These are phyloP conservation scores for Brachystomella parvula DNA, from an alignment of 1,140 invertebrate genomes.

Conservation along the genomic window DNA sequence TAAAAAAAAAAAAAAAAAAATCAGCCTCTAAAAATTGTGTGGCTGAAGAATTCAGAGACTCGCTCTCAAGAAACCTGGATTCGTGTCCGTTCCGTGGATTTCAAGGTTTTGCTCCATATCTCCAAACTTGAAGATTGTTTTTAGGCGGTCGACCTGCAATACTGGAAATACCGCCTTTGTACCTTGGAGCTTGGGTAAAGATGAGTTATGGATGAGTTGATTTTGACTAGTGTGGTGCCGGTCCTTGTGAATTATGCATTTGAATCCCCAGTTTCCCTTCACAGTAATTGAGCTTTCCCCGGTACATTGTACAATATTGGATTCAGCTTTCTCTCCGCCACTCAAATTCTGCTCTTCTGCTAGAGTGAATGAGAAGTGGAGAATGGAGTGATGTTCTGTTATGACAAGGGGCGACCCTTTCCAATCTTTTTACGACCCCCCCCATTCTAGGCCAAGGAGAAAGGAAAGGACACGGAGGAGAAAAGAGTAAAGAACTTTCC, in stretches of 20 bases:
- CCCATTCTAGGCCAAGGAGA: too few relatives aligned
- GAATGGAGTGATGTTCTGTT: slow-evolving; percentile 5
- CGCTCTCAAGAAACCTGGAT: too few relatives aligned
- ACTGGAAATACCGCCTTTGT: neutral
- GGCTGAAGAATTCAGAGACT: too few relatives aligned
- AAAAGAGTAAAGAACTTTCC: neutral
- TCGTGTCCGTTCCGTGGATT: too few relatives aligned
- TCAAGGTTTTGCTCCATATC: too few relatives aligned
- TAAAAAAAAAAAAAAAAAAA: too few relatives aligned
- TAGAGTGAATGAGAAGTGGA: neutral
- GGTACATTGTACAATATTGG: neutral
- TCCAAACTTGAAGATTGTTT: neutral
- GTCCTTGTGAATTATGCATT: slow-evolving; percentile 1
- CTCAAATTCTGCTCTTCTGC: too few relatives aligned
- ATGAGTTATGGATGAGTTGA: neutral
- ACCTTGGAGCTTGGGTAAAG: neutral
- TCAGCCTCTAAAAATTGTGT: too few relatives aligned
- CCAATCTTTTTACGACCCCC: neutral
- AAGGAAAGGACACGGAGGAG: neutral
- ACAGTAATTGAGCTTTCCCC: neutral
- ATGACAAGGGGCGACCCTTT: neutral
- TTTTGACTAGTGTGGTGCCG: neutral
- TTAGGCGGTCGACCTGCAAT: neutral
- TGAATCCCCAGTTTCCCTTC: slow-evolving; percentile 6
- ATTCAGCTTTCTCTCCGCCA: too few relatives aligned